phyloP scores from a whole-genome alignment of 1,140 invertebrate genomes.

The Tetraneura akinire region DNA sequence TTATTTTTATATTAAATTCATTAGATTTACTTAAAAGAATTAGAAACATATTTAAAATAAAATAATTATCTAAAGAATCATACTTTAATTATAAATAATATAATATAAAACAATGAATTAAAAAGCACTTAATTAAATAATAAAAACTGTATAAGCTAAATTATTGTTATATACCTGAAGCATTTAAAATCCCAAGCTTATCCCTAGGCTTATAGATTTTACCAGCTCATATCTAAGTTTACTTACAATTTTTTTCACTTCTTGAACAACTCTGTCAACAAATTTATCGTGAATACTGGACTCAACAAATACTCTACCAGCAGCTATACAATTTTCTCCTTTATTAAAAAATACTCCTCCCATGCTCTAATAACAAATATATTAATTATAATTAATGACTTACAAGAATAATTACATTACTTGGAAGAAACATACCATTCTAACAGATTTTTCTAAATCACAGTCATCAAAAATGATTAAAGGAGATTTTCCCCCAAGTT shows the following conservation, averaged over 20 bases:
- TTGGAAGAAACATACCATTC: slow-evolving; percentile 67
- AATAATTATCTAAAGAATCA: no score
- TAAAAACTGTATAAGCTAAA: no score
- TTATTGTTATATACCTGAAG: no score
- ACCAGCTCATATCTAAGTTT: not conserved
- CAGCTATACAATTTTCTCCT: slow-evolving; percentile 97
- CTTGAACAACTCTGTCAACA: slow-evolving; percentile 73
- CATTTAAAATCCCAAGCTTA: no score
- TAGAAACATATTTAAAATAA: no score
- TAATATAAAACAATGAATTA: no score
- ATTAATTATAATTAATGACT: not conserved
- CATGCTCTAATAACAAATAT: slow-evolving; percentile 70
- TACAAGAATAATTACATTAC: not conserved
- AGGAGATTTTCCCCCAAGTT: slow-evolving; percentile 94
- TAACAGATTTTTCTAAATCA: slow-evolving; percentile 89
- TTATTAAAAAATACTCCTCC: slow-evolving; percentile 96
- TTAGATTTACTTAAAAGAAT: no score
- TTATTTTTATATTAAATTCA: no score
- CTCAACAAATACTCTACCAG: slow-evolving; percentile 92
- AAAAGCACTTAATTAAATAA: no score
- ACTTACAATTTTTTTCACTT: slow-evolving; percentile 79
- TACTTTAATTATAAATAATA: no score
- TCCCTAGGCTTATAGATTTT: slow-evolving; percentile 36
- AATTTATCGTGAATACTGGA: slow-evolving; percentile 89
- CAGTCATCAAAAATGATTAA: slow-evolving; percentile 91